Percentiles rank a stretch among this genome's conserved stretches.
These are phyloP conservation scores for Erebia palarica DNA, from an alignment of 2,888 invertebrate genomes.

Conservation along the genomic window DNA sequence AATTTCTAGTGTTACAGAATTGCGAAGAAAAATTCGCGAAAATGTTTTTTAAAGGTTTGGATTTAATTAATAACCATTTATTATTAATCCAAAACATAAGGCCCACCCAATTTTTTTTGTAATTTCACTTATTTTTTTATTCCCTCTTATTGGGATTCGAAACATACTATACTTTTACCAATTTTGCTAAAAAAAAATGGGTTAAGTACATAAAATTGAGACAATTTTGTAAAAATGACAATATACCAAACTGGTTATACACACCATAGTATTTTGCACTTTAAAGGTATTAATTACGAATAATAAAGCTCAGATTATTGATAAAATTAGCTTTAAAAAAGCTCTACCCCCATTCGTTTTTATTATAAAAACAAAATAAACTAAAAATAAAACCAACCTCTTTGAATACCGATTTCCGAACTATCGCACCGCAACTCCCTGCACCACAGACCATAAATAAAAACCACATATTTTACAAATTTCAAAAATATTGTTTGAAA, in stretches of 20 bases:
- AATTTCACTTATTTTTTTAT: too few species aligned
- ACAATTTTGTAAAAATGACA: not conserved
- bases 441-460: not conserved
- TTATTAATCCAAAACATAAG: too few species aligned
- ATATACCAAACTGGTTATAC: not conserved
- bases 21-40: not conserved
- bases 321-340: slow-evolving; percentile 40
- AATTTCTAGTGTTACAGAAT: too few species aligned
- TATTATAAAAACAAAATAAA: not conserved
- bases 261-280: slow-evolving; percentile 9
- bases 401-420: slow-evolving; percentile 33
- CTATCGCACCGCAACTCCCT: slow-evolving; percentile 9
- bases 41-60: too few species aligned
- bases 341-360: slow-evolving; percentile 39
- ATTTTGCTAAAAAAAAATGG: not conserved
- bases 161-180: not conserved
- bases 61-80: too few species aligned
- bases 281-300: slow-evolving; percentile 42
- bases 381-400: slow-evolving; percentile 32
- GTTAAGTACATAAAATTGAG: too few species aligned
- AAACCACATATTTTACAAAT: slow-evolving; percentile 20
- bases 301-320: slow-evolving; percentile 48
- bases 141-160: too few species aligned
- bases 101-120: too few species aligned
- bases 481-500: not conserved